Conservation (phyloP, 2,113 vertebrate genomes). For the Hippoglossus stenolepis region DNA sequence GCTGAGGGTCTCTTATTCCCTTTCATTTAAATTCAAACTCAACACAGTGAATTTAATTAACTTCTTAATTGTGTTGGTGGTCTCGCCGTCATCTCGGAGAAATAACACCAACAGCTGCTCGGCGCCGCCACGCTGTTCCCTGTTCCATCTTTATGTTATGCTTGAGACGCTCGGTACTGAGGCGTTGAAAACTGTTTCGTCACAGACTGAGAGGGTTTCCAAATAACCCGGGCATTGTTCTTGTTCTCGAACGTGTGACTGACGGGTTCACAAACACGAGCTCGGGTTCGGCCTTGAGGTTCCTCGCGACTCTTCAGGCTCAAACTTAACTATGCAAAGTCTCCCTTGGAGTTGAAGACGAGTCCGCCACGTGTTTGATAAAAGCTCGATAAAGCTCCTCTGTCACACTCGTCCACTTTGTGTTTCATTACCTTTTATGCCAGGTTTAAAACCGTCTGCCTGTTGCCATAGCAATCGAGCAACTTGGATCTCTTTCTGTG, state of each 20-base stretch:
- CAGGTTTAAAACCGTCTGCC: constrained; percentile 1
- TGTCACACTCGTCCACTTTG: background rate
- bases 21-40: constrained; percentile 20
- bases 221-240: constrained; percentile 2
- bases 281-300: background rate
- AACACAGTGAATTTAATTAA: constrained; percentile 29
- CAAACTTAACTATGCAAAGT: background rate
- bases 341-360: background rate
- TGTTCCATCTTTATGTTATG: background rate
- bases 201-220: constrained; percentile 2
- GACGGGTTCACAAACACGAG: constrained; percentile 2
- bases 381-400: background rate
- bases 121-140: background rate
- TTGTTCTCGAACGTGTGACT: background rate
- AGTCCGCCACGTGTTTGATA: background rate
- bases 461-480: constrained; percentile 5
- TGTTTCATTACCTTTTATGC: background rate
- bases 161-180: background rate
- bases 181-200: constrained; percentile 1
- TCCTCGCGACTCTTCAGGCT: background rate
- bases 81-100: background rate
- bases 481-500: background rate
- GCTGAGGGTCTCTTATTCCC: background rate
- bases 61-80: background rate
- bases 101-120: constrained; percentile 1